Base-by-base conservation (phyloP, 2,113 vertebrate species). In the Jaculus jaculus region DNA sequence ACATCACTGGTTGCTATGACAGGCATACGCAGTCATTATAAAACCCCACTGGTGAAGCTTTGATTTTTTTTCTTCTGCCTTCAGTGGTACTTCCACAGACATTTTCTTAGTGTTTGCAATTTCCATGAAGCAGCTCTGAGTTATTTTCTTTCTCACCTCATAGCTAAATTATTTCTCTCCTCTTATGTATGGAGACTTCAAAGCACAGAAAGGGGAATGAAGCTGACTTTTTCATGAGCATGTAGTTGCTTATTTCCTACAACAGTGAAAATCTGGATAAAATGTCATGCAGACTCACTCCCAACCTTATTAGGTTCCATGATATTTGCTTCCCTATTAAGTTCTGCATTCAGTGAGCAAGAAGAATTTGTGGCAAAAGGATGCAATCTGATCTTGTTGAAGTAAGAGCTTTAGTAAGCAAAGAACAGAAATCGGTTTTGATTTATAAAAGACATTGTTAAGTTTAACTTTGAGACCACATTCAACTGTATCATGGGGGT, bases 401-500 rank as follows among this genome's bases (percentile, higher is more conserved):
- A 90, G 65, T 58, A 47, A 58, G 34, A 87, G 24, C 30, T 87
- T 92, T 58, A 74, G 9, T 42, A 32, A 63, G 24, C n/a, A 51
- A 83, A 58, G 30, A 92, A 13, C 60, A 90, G 68, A 81, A 26
- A 39, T 1, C 30, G 37, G 66, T 61, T 23, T 58, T 75, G 58
- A 79, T 82, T 89, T 92, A 37, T 63, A 58, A n/a, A 72, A 91
- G 54, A 58, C 39, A 78, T 37, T 81, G 90, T 89, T 66, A 42
- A 73, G 75, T 37, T 82, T 84, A 66, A 73, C 47, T 89, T 87
- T 24, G 47, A 58, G 66, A 68, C 42, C 30, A 15, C 34, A 58
- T 72, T 69, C 30, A 51, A 0, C 60, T 61, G 23, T 92, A 63
- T 80, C 42, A 2, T 42, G 39, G 61, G 66, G 20, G 68, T 60